Percentiles rank a stretch among this genome's conserved stretches.
phyloP scores from a whole-genome alignment of 2,888 invertebrate species.

The Stenolophus ochropezus region DNA sequence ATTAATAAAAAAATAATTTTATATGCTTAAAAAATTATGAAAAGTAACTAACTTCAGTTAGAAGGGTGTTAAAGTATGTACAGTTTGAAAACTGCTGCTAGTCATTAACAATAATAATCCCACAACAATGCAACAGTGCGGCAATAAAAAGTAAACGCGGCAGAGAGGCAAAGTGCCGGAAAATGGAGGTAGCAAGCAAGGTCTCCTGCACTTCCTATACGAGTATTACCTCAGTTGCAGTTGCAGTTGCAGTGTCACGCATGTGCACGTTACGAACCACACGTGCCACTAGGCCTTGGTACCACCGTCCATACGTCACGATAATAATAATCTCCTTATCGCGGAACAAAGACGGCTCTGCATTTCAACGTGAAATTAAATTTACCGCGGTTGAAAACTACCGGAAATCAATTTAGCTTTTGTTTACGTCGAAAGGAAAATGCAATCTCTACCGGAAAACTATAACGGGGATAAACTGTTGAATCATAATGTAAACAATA shows the following conservation, averaged over 20 bases:
- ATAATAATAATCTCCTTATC: neutral
- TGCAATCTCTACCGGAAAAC: neutral
- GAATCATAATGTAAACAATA: constrained; percentile 12
- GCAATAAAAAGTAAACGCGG: neutral
- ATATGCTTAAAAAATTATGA: neutral
- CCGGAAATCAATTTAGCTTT: constrained; percentile 29
- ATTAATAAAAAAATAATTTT: no score
- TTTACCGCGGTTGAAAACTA: constrained; percentile 3
- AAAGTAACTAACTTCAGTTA: neutral
- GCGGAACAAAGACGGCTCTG: neutral
- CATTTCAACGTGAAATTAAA: constrained; percentile 32
- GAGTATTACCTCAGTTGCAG: neutral
- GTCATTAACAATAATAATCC: constrained; percentile 17
- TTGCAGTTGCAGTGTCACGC: constrained; percentile 11
- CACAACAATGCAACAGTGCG: constrained; percentile 8
- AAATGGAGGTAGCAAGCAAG: constrained; percentile 7
- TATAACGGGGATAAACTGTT: neutral
- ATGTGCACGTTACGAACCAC: constrained; percentile 15
- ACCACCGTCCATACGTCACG: neutral
- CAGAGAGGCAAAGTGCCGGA: neutral
- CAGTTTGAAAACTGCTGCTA: neutral
- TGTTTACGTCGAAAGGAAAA: constrained; percentile 36
- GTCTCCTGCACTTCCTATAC: constrained; percentile 31
- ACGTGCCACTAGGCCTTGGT: neutral
- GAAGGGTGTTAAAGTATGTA: neutral